phyloP scores from a whole-genome alignment of 92 coral and sea anemone species.

The Heliopora coerulea region DNA sequence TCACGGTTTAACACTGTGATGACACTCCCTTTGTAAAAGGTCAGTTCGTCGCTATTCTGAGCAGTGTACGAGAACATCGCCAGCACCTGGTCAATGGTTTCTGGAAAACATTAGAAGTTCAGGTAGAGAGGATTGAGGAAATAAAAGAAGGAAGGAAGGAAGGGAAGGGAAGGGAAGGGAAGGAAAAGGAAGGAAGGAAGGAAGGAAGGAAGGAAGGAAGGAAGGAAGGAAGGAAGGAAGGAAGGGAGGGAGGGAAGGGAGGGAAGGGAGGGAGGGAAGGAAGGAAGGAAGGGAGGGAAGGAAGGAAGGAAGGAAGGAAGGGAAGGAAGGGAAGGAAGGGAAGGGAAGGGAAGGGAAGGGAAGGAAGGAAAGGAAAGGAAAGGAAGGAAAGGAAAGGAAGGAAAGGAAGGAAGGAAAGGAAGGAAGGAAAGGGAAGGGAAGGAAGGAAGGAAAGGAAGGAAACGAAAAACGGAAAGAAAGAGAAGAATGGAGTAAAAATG shows the following conservation, averaged over 20 bases:
- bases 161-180: neutral
- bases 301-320: slow-evolving; percentile 11
- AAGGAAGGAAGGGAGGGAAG: slow-evolving; percentile 21
- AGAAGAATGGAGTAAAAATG: slow-evolving; percentile 17
- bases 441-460: neutral
- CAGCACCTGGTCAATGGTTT: slow-evolving; percentile 84
- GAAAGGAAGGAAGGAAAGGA: neutral
- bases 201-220: slow-evolving; percentile 1
- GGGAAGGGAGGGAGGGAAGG: slow-evolving; percentile 1
- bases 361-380: neutral
- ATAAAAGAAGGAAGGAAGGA: neutral
- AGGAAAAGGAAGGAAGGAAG: neutral
- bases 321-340: slow-evolving; percentile 9
- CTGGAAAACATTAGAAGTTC: slow-evolving; percentile 29
- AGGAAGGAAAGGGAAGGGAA: neutral
- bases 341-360: neutral
- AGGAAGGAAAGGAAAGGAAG: neutral
- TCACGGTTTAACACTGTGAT: slow-evolving; percentile 83
- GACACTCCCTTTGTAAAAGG: slow-evolving; percentile 96
- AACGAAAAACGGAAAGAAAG: neutral
- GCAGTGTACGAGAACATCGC: slow-evolving; percentile 98
- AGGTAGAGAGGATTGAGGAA: too few species aligned
- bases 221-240: too few species aligned
- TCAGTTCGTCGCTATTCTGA: slow-evolving; percentile 85
- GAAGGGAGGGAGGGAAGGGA: neutral